Conservation (phyloP, 35 echinoderm and acorn worm species). For the Apostichopus japonicus region DNA sequence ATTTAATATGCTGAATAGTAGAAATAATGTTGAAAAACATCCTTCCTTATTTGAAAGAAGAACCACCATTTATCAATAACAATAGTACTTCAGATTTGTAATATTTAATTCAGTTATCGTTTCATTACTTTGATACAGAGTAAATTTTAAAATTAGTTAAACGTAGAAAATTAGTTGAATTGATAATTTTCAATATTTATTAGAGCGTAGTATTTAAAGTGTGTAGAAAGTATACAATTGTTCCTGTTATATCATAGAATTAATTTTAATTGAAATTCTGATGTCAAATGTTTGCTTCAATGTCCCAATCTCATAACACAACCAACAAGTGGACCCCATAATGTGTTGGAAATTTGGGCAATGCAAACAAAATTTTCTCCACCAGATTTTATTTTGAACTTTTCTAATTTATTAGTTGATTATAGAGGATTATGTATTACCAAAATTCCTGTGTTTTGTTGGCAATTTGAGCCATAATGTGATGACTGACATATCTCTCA, state of each 20-base stretch:
- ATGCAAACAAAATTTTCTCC: too few species aligned
- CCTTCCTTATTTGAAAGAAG: neutral
- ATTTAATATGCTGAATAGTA: too few species aligned
- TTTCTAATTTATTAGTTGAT: too few species aligned
- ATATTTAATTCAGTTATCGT: neutral
- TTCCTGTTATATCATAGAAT: neutral
- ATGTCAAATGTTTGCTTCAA: neutral
- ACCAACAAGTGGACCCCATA: too few species aligned
- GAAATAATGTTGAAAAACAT: neutral
- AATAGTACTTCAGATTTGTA: neutral
- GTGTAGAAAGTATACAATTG: neutral
- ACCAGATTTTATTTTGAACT: too few species aligned
- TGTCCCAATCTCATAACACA: neutral
- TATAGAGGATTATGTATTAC: too few species aligned
- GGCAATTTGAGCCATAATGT: too few species aligned
- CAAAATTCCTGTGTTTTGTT: too few species aligned
- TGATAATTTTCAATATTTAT: neutral
- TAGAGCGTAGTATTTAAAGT: neutral
- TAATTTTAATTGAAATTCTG: neutral
- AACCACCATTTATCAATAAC: neutral
- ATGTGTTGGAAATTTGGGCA: too few species aligned
- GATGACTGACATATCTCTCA: too few species aligned
- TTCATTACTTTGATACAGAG: neutral
- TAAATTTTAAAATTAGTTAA: neutral
- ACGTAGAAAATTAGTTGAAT: neutral